A percentile compares a stretch with the other conserved stretches of the same genome.
Evolutionary conservation across 2,888 invertebrate genomes (phyloP).

Genomic region (Dioctria rufipes): DNA sequence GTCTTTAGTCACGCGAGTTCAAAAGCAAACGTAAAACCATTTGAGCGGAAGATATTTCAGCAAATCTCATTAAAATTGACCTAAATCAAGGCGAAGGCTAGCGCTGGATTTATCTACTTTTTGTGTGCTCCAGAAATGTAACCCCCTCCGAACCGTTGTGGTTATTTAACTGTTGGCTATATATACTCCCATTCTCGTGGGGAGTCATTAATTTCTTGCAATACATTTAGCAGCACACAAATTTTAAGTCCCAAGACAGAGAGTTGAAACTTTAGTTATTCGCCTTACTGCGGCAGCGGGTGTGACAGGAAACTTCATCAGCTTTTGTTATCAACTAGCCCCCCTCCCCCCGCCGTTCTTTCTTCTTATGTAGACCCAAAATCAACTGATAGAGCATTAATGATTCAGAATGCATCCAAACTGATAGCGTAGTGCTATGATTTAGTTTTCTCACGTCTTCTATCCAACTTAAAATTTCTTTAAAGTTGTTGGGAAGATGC

Average conservation of each 20-base stretch:
- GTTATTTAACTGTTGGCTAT: conserved; percentile 46
- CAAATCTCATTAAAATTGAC: conserved; percentile 61
- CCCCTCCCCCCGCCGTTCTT: not conserved
- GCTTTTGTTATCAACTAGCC: conserved; percentile 18
- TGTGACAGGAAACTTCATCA: conserved; percentile 49
- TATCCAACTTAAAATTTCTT: conserved; percentile 39
- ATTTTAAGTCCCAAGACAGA: conserved; percentile 10
- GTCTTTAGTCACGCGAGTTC: conserved; percentile 42
- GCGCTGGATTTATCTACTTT: conserved; percentile 39
- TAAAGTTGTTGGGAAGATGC: conserved; percentile 23
- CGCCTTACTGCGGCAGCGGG: conserved; percentile 9
- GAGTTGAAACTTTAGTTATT: conserved; percentile 41
- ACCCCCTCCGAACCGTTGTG: conserved; percentile 8
- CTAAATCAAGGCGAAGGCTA: conserved; percentile 53
- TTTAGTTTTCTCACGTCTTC: conserved; percentile 51
- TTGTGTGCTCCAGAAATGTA: conserved; percentile 34
- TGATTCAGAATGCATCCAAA: conserved; percentile 50
- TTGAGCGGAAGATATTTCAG: conserved; percentile 59
- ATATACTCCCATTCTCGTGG: not conserved
- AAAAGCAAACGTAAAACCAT: conserved; percentile 57
- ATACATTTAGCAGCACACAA: conserved; percentile 56
- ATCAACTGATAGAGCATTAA: conserved; percentile 48
- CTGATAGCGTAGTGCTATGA: conserved; percentile 47
- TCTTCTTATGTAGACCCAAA: not conserved
- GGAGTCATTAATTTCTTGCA: conserved; percentile 58